These are phyloP conservation scores for Epizoanthus scotinus DNA, from an alignment of 92 coral and sea anemone genomes.

Conservation along the genomic window DNA sequence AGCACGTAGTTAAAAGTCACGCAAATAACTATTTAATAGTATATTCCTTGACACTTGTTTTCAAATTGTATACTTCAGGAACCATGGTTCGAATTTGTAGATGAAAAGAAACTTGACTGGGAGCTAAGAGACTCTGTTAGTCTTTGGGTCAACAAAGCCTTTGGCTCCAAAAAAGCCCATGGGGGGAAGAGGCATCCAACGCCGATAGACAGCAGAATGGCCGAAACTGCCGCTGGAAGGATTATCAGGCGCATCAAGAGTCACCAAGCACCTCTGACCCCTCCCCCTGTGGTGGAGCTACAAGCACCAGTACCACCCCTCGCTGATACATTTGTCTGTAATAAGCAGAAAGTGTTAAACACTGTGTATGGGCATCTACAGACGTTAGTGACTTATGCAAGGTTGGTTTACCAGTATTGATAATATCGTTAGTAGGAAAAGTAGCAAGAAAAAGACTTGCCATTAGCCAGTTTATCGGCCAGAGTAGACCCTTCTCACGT, in stretches of 20 bases:
- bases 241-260: constrained; percentile 77
- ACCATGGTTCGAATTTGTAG: constrained; percentile 83
- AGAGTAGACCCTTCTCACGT: no score
- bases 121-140: constrained; percentile 79
- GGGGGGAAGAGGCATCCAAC: constrained; percentile 6
- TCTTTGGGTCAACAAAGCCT: constrained; percentile 77
- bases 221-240: constrained; percentile 70
- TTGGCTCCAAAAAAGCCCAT: constrained; percentile 62
- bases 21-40: no score
- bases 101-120: constrained; percentile 84
- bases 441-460: no score
- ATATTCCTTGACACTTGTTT: background rate
- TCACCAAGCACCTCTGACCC: constrained; percentile 70
- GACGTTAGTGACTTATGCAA: constrained; percentile 77
- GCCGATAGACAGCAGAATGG: constrained; percentile 54
- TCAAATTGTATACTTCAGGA: constrained; percentile 40
- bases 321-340: constrained; percentile 70
- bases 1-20: no score
- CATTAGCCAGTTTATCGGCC: no score
- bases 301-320: constrained; percentile 82
- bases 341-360: constrained; percentile 81
- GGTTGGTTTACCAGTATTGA: constrained; percentile 49
- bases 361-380: constrained; percentile 74
- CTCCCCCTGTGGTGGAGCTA: constrained; percentile 80
- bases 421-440: no score